A percentile compares a stretch with the other conserved stretches of the same genome.
These are phyloP conservation scores for Caranx melampygus DNA, from an alignment of 2,113 vertebrate species.

Conservation along the genomic window DNA sequence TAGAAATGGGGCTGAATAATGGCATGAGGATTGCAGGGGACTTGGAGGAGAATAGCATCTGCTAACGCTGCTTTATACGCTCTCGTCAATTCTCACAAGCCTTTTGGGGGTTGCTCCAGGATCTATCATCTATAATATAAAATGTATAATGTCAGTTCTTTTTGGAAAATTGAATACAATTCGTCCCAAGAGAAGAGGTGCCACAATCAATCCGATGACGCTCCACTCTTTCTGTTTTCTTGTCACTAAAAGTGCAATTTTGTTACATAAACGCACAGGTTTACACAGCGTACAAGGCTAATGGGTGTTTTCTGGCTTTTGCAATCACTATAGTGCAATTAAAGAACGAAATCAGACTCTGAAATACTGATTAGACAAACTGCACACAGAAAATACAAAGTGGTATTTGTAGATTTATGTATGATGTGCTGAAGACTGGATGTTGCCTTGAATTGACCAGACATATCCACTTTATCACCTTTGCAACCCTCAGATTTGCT, in stretches of 20 bases:
- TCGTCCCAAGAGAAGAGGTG: conserved; percentile 53
- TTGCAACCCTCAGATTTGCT: not conserved
- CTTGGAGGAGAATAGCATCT: conserved; percentile 35
- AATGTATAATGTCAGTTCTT: conserved; percentile 62
- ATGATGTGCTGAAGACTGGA: not conserved
- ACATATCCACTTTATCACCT: not conserved
- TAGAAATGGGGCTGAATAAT: conserved; percentile 17
- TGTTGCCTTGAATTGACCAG: not conserved
- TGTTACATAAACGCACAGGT: conserved; percentile 12
- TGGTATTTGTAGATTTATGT: not conserved
- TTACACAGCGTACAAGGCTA: conserved; percentile 5
- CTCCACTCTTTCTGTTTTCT: conserved; percentile 37
- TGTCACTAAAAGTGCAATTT: conserved; percentile 31
- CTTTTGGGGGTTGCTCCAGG: conserved; percentile 45
- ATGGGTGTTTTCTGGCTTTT: not conserved
- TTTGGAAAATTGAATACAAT: conserved; percentile 54
- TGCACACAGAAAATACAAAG: not conserved
- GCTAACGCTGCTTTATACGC: conserved; percentile 25
- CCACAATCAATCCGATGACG: conserved; percentile 47
- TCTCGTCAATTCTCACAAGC: conserved; percentile 29
- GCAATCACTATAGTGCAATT: not conserved
- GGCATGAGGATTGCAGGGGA: conserved; percentile 19
- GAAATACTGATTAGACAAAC: not conserved
- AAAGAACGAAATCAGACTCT: not conserved
- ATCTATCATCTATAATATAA: conserved; percentile 55